These are phyloP conservation scores for Euura lappo DNA, from an alignment of 1,140 invertebrate species.

Conservation along the genomic window DNA sequence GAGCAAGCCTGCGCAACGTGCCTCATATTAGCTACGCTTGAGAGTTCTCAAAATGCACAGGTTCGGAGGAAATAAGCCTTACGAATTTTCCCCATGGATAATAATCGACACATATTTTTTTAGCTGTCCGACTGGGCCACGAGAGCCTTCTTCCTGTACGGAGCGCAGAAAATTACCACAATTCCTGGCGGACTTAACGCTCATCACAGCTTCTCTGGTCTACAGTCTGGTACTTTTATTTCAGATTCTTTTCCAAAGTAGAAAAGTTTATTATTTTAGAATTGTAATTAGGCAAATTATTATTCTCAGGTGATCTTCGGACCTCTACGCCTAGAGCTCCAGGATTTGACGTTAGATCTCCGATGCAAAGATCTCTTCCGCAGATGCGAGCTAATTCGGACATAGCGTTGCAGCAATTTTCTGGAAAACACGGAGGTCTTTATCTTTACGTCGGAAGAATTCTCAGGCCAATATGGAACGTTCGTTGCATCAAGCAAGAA, in stretches of 20 bases:
- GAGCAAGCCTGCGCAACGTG: slow-evolving; percentile 90
- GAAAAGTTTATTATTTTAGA: not conserved
- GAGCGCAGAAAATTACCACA: slow-evolving; percentile 68
- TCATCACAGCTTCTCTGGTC: slow-evolving; percentile 31
- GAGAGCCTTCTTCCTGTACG: slow-evolving; percentile 91
- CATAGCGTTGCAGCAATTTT: slow-evolving; percentile 68
- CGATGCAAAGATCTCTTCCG: slow-evolving; percentile 35
- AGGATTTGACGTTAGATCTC: slow-evolving; percentile 37
- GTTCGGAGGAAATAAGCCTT: slow-evolving; percentile 45
- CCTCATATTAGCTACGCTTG: slow-evolving; percentile 83
- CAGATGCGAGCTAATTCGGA: slow-evolving; percentile 43
- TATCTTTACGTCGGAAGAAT: slow-evolving; percentile 91
- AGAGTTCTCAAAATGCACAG: slow-evolving; percentile 71
- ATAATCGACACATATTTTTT: slow-evolving; percentile 17
- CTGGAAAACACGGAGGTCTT: slow-evolving; percentile 90
- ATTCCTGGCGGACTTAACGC: slow-evolving; percentile 33
- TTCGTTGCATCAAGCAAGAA: slow-evolving; percentile 72
- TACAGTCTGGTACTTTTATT: slow-evolving; percentile 32
- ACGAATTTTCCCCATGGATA: not conserved
- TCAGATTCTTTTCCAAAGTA: slow-evolving; percentile 5
- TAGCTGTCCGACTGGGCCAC: slow-evolving; percentile 84
- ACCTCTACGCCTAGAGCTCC: slow-evolving; percentile 51
- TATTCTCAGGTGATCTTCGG: slow-evolving; percentile 35
- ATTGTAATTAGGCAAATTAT: slow-evolving; percentile 2
- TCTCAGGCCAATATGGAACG: slow-evolving; percentile 81